A percentile compares a stretch with the other conserved stretches of the same genome.
Conservation (phyloP, 2,888 invertebrate genomes). For the Parapristionchus giblindavisi region DNA sequence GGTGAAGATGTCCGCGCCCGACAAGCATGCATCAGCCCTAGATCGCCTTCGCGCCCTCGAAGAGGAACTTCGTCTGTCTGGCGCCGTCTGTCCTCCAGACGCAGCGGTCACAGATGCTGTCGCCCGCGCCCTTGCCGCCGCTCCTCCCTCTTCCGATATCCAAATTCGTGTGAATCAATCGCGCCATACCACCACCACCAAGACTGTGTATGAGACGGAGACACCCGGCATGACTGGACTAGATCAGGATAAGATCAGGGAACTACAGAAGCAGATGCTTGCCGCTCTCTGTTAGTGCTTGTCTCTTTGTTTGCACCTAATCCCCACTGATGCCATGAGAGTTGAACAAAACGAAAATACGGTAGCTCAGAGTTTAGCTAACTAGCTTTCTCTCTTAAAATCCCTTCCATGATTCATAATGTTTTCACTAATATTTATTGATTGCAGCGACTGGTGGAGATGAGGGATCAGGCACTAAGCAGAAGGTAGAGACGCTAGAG, state of each 20-base stretch:
- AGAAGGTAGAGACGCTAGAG: conserved; percentile 61
- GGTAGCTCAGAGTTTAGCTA: not conserved
- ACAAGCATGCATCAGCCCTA: conserved; percentile 56
- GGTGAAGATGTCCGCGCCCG: conserved; percentile 52
- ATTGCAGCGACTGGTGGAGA: conserved; percentile 15
- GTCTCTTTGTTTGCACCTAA: not conserved
- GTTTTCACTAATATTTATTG: no score
- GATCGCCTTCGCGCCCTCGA: conserved; percentile 63
- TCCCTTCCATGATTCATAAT: no score
- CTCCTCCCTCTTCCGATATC: conserved; percentile 61
- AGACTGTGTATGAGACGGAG: conserved; percentile 68
- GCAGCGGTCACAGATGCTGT: conserved; percentile 63
- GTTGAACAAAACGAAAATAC: not conserved
- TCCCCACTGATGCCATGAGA: conserved; percentile 30
- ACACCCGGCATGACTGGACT: conserved; percentile 67
- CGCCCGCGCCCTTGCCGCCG: conserved; percentile 60
- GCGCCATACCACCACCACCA: conserved; percentile 67
- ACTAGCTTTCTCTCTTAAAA: no score
- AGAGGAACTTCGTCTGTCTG: conserved; percentile 60
- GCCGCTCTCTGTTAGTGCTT: conserved; percentile 57
- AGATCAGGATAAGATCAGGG: conserved; percentile 59
- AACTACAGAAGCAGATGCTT: conserved; percentile 65
- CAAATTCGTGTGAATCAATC: conserved; percentile 67
- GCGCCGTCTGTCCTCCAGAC: conserved; percentile 64
- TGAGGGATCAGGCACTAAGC: conserved; percentile 27